A percentile compares a stretch with the other conserved stretches of the same genome.
Evolutionary conservation across 2,113 vertebrate species (phyloP).

Genomic region (Trematocara nigrifrons): DNA sequence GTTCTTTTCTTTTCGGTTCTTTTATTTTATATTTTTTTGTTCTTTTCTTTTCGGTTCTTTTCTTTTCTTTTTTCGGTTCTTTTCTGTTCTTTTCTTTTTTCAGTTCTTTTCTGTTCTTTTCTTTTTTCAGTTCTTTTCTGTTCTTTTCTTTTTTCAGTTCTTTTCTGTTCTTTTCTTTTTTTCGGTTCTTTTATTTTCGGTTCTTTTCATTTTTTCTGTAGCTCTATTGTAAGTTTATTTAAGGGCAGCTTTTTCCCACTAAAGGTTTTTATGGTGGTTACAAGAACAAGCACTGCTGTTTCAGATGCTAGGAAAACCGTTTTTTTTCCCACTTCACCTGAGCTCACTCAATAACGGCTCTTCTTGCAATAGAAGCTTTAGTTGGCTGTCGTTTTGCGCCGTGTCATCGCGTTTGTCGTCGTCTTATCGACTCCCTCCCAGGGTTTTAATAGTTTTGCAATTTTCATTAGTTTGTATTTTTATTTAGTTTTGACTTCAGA

Average conservation of each 20-base stretch:
- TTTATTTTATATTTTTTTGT: too few relatives aligned
- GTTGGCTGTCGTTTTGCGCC: neutral
- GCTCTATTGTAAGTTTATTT: neutral
- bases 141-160: neutral
- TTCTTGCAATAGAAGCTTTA: neutral
- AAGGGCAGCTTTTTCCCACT: neutral
- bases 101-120: too few relatives aligned
- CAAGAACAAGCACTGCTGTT: neutral
- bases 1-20: too few relatives aligned
- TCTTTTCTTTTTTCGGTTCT: too few relatives aligned
- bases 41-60: too few relatives aligned
- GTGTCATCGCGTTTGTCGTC: neutral
- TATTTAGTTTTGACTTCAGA: too few relatives aligned
- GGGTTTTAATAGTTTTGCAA: too few relatives aligned
- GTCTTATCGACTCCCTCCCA: neutral
- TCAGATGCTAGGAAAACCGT: fast-evolving
- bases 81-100: too few relatives aligned
- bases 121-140: neutral
- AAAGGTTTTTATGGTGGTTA: neutral
- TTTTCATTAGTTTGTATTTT: too few relatives aligned
- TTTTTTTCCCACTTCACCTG: neutral
- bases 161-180: too few relatives aligned
- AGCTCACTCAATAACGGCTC: fast-evolving
- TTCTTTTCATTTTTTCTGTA: neutral
- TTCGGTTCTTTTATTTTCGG: fast-evolving